Percentiles rank a stretch among this genome's conserved stretches.
Evolutionary conservation across 37 sponge, comb jelly and placozoan genomes (phyloP).

Genomic region (Chondrosia reniformis): DNA sequence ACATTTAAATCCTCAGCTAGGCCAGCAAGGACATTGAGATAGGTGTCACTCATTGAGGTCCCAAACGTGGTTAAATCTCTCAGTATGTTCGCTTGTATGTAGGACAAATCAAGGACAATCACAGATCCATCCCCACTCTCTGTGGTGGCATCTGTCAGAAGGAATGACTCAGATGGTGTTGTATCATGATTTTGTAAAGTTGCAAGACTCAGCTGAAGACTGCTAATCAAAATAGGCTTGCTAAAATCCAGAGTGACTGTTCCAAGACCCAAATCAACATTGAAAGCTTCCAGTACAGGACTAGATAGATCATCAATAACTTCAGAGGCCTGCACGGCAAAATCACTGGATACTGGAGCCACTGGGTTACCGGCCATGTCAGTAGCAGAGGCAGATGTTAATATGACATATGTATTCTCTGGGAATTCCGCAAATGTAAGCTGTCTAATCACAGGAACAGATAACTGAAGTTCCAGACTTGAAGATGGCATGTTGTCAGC

Average conservation of each 20-base stretch:
- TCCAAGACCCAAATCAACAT: conserved; percentile 55
- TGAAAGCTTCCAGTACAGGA: conserved; percentile 69
- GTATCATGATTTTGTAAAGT: conserved; percentile 31
- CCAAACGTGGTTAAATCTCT: conserved; percentile 38
- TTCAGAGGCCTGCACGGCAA: conserved; percentile 40
- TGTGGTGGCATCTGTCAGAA: conserved; percentile 25
- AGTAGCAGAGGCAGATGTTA: conserved; percentile 47
- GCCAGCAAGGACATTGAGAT: conserved; percentile 39
- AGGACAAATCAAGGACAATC: conserved; percentile 42
- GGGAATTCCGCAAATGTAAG: conserved; percentile 45
- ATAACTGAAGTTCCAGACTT: conserved; percentile 37
- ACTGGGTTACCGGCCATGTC: conserved; percentile 71
- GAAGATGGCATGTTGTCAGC: conserved; percentile 21
- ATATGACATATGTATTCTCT: conserved; percentile 63
- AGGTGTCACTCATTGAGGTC: conserved; percentile 55
- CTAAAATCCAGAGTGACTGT: conserved; percentile 58
- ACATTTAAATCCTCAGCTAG: conserved; percentile 33
- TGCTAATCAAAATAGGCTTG: conserved; percentile 47
- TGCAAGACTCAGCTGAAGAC: conserved; percentile 25
- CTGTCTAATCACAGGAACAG: conserved; percentile 21
- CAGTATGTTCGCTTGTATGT: conserved; percentile 29
- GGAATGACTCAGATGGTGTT: background rate
- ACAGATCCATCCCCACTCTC: conserved; percentile 56
- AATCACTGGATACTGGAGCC: conserved; percentile 37
- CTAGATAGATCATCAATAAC: conserved; percentile 48